These are phyloP conservation scores for Diacarnus erythraeanus DNA, from an alignment of 37 sponge, comb jelly and placozoan genomes.

Conservation along the genomic window DNA sequence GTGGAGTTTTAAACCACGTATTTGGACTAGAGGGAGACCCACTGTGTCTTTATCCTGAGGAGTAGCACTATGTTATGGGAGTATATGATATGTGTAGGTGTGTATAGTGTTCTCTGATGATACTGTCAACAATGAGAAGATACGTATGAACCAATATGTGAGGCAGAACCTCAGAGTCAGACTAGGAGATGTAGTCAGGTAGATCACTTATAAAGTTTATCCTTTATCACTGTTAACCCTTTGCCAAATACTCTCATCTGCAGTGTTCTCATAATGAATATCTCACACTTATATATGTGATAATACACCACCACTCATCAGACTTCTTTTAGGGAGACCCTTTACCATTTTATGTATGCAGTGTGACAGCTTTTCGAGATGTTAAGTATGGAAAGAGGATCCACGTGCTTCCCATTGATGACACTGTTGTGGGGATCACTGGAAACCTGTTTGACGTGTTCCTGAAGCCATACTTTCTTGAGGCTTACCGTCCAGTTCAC, in stretches of 20 bases:
- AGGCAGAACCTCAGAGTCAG: conserved; percentile 94
- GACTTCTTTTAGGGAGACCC: too few species aligned
- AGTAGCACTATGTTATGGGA: too few species aligned
- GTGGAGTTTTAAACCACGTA: too few species aligned
- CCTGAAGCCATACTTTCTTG: conserved; percentile 98
- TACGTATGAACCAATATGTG: conserved; percentile 96
- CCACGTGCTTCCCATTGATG: conserved; percentile 98
- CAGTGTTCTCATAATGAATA: neutral
- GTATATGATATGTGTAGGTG: conserved; percentile 63
- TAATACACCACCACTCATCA: too few species aligned
- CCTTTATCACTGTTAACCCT: neutral
- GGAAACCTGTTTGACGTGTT: conserved; percentile 99
- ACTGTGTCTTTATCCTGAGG: too few species aligned
- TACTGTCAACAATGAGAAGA: conserved; percentile 83
- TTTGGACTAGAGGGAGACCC: too few species aligned
- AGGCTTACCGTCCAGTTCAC: conserved; percentile 97
- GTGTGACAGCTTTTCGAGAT: conserved; percentile 95
- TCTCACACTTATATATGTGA: too few species aligned
- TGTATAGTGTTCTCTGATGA: conserved; percentile 98
- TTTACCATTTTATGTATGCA: conserved; percentile 24
- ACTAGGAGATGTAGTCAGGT: conserved; percentile 91
- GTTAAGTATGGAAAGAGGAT: conserved; percentile 97
- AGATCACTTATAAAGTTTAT: too few species aligned
- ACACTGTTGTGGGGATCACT: conserved; percentile 96
- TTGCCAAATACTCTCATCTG: neutral